Conservation (phyloP, 2,113 vertebrate species). For the Sitta europaea region DNA sequence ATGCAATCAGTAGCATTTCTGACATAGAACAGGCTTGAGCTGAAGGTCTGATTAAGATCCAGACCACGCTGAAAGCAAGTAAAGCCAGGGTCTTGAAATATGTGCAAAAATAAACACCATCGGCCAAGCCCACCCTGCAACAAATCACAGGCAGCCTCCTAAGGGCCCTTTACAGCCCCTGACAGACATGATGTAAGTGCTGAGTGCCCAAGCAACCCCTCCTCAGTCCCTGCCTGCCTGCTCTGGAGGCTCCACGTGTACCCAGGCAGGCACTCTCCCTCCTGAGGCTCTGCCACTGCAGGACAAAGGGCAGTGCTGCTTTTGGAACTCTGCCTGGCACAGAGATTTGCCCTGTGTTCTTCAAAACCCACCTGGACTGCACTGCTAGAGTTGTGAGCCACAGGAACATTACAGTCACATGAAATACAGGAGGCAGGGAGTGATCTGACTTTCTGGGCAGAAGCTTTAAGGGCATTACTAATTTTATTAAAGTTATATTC, state of each 20-base stretch:
- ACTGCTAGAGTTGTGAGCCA: background rate
- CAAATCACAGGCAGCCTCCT: background rate
- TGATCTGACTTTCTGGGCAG: background rate
- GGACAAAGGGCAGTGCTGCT: background rate
- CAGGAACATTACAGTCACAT: background rate
- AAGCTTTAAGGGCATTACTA: background rate
- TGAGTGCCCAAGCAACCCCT: background rate
- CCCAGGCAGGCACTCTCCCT: background rate
- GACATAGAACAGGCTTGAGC: background rate
- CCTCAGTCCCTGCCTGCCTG: background rate
- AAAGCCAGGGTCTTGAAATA: background rate
- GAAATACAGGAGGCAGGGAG: background rate
- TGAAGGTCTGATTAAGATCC: background rate
- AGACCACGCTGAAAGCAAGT: background rate
- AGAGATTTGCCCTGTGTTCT: background rate
- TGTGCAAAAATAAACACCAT: background rate
- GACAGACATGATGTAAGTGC: background rate
- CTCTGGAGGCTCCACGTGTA: background rate
- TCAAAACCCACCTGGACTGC: background rate
- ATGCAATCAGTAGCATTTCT: background rate
- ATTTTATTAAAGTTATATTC: background rate
- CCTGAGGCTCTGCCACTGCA: background rate
- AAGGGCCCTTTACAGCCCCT: constrained; percentile 2
- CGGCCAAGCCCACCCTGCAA: constrained; percentile 9
- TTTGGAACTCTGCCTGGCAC: background rate